phyloP scores from a whole-genome alignment of 2,797 vertebrate species.

The Platalea minor region DNA sequence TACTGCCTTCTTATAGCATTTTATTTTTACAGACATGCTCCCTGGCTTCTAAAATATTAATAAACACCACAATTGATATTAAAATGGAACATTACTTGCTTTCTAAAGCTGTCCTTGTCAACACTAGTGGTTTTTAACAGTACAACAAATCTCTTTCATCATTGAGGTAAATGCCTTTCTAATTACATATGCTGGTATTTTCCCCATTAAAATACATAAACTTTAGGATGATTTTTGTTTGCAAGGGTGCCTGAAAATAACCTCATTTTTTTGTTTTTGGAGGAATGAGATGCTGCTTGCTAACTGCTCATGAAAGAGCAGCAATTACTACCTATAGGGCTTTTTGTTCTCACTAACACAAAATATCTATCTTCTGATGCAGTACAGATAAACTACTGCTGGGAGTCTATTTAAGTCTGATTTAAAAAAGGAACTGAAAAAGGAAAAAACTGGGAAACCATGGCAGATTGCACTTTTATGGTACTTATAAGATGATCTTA shows the following conservation, averaged over 20 bases:
- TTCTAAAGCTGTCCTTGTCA: background rate
- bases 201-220: background rate
- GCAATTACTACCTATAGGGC: conserved; percentile 37
- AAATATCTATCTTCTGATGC: conserved; percentile 48
- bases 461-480: conserved; percentile 38
- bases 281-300: background rate
- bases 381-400: conserved; percentile 42
- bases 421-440: conserved; percentile 2
- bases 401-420: conserved; percentile 29
- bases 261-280: background rate
- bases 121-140: background rate
- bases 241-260: background rate
- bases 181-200: background rate
- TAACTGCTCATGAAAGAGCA: background rate
- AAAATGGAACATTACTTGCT: background rate
- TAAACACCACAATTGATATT: background rate
- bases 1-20: background rate
- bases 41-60: background rate
- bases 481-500: conserved; percentile 37
- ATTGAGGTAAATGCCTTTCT: background rate
- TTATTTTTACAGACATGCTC: background rate
- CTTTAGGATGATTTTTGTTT: background rate
- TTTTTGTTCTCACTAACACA: conserved; percentile 30
- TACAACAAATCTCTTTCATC: background rate
- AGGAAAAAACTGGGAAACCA: conserved; percentile 12